Conservation (phyloP, 2,113 vertebrate species). For the Loxodonta africana region DNA sequence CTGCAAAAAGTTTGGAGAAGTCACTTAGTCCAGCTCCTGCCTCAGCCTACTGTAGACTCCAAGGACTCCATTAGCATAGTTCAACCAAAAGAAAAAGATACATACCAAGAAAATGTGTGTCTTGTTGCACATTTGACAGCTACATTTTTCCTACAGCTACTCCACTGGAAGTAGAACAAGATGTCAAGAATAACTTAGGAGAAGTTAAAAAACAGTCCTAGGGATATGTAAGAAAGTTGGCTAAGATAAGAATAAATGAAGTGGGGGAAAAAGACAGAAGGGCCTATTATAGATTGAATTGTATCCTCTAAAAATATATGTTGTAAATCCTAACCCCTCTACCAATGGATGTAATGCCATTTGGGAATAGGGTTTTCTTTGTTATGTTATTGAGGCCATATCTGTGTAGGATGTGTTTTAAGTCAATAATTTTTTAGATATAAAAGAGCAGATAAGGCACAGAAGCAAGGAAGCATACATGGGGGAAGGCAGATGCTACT, state of each 20-base stretch:
- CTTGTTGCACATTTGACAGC: slow-evolving; percentile 73
- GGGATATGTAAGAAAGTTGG: slow-evolving; percentile 66
- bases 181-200: slow-evolving; percentile 74
- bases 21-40: slow-evolving; percentile 46
- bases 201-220: slow-evolving; percentile 44
- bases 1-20: slow-evolving; percentile 65
- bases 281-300: not conserved
- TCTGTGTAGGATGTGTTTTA: not conserved
- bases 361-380: not conserved
- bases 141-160: slow-evolving; percentile 77
- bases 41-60: slow-evolving; percentile 63
- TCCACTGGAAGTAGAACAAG: slow-evolving; percentile 73
- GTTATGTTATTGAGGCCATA: not conserved
- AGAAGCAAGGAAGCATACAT: not conserved
- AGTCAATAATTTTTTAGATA: not conserved
- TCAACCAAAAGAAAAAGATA: slow-evolving; percentile 70
- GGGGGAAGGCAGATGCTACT: not conserved
- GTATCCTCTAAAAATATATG: not conserved
- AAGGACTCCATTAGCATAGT: slow-evolving; percentile 58
- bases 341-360: not conserved
- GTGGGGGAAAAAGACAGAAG: not conserved
- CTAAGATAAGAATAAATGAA: slow-evolving; percentile 43
- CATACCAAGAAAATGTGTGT: slow-evolving; percentile 55
- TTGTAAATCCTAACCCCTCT: not conserved
- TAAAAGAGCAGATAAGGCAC: not conserved